Evolutionary conservation across 2,888 invertebrate species (phyloP).

Genomic region (Leucophenga montana): DNA sequence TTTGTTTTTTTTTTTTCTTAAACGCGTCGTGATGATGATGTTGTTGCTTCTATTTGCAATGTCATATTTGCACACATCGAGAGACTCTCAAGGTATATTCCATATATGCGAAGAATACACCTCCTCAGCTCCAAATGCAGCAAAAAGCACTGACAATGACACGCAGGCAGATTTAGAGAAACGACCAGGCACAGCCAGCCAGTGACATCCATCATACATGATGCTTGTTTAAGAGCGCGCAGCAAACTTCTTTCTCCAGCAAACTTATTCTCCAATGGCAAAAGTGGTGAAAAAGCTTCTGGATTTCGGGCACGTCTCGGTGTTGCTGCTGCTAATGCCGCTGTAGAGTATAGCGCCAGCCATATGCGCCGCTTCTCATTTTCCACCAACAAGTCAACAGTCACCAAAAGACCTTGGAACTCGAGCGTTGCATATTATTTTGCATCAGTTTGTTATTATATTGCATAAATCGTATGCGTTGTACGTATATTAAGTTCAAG

Average conservation of each 20-base stretch:
- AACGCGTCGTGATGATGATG: slow-evolving; percentile 30
- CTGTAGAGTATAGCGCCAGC: neutral
- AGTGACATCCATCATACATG: neutral
- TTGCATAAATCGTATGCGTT: neutral
- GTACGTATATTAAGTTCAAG: neutral
- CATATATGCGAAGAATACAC: slow-evolving; percentile 1
- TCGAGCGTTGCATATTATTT: no score
- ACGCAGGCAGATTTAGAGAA: slow-evolving; percentile 2
- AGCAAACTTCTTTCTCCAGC: slow-evolving; percentile 34
- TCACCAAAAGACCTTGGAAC: neutral
- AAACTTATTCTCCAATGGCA: slow-evolving; percentile 51
- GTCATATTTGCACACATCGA: slow-evolving; percentile 16
- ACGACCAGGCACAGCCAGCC: slow-evolving; percentile 7
- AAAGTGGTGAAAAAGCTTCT: slow-evolving; percentile 48
- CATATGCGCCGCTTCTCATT: slow-evolving; percentile 4
- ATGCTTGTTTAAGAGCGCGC: slow-evolving; percentile 14
- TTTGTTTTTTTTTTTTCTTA: slow-evolving; percentile 17
- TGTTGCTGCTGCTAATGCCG: no score
- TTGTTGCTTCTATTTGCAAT: neutral
- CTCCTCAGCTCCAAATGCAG: slow-evolving; percentile 23
- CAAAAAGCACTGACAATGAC: slow-evolving; percentile 9
- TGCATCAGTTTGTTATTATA: no score
- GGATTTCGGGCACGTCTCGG: neutral
- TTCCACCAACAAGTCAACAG: slow-evolving; percentile 1
- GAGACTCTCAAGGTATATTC: slow-evolving; percentile 30